Evolutionary conservation across 2,888 invertebrate genomes (phyloP), one percentile per base, ranked within the genome.

Genomic region (Smittia sp.): DNA sequence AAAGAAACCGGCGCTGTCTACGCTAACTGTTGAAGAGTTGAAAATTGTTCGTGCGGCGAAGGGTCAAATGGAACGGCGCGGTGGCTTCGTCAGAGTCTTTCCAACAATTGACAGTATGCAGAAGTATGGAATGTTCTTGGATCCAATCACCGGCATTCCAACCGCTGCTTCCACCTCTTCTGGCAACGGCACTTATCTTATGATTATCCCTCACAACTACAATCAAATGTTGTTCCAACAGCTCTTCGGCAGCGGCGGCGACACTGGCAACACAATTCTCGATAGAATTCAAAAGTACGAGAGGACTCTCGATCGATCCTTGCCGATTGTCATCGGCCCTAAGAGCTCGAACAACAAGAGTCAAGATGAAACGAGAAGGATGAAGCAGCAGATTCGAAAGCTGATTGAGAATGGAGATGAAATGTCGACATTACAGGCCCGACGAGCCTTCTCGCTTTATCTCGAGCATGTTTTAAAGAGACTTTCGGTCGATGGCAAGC

Each of bases 41-140:
- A 86, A 91, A 73, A 87, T 95, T 65, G 85, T 95, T 75, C 86
- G 90, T 1, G 87, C 89, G 46, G 89, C 90, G 25, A 87, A 88
- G 76, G 87, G 90, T 65, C 95, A 96, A 81, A 92, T 93, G 81
- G 87, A 88, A 22, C 84, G 96, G 1, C 84, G 93, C 25, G 94
- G 94, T 1, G 96, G 96, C 32, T 96, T 92, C 83, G 92, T 96
- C 9, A 83, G 95, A 66, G 93, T 96, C 77, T 96, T 95, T 83
- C 96, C 96, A 20, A 90, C 93, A 22, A 87, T 90, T 75, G 94
- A 94, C 81, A 91, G 93, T 20, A 95, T 95, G 94, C 86, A 88
- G 79, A 88, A 90, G 79, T 93, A 93, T 80, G 88, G 90, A 13
- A 88, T 88, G 78, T 93, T 91, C 79, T 83, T 93, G 65, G 92